Evolutionary conservation across 2,888 invertebrate genomes (phyloP), one percentile per base, ranked within the genome.

Genomic region (Drosophila imparisetae): DNA sequence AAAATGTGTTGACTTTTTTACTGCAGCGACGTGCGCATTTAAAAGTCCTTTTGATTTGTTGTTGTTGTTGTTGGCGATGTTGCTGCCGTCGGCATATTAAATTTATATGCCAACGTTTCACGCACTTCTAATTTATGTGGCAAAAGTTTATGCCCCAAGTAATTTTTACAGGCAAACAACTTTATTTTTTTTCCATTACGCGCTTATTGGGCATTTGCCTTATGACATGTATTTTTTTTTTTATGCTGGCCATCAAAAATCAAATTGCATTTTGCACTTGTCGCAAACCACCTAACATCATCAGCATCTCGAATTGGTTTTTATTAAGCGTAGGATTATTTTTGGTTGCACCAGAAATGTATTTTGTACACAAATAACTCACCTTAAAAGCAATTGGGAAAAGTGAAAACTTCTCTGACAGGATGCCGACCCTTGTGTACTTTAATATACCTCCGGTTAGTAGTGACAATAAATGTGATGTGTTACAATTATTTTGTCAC

Each of bases 71-170:
- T 1, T 40, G 63, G 15, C 32, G 57, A n/a, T 70, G 61, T 15
- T 53, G 42, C 60, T 75, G 76, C 63, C 57, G 71, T 13, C 53
- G 78, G 77, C 80, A 73, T 86, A 88, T 90, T 88, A 90, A 80
- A 86, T 86, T 90, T 90, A 86, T 88, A 83, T 74, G 72, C 72
- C 78, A 75, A 68, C 80, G 85, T 72, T 88, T 90, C 83, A 88
- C 80, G 86, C 88, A 79, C 90, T 87, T 71, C 80, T 89, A 82
- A 85, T 89, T 85, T 89, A 89, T 85, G 90, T 85, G 80, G 79
- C 80, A 74, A 68, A 86, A 87, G 83, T 85, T 89, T 85, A 81
- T 85, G 90, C 69, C 70, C 64, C 80, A 87, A 85, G 80, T 87
- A 75, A 89, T 89, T 82, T 81, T 66, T 79, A 75, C 70, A 86